These are phyloP conservation scores for Bucorvus abyssinicus DNA, from an alignment of 2,797 vertebrate species.

Conservation along the genomic window DNA sequence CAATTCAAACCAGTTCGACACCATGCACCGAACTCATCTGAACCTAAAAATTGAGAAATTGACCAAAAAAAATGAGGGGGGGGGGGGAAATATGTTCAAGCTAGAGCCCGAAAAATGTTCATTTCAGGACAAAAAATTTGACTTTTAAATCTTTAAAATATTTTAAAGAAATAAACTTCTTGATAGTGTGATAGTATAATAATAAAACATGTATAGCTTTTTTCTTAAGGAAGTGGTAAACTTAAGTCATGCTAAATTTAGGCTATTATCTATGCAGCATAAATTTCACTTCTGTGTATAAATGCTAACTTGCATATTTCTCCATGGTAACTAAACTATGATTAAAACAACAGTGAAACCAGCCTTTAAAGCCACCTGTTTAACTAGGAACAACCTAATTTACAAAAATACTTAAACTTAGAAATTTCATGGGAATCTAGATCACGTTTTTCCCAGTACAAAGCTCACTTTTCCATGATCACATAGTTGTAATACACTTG, in stretches of 20 bases:
- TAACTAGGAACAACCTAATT: constrained; percentile 84
- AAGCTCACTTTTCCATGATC: constrained; percentile 74
- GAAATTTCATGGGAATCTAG: constrained; percentile 77
- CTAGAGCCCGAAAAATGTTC: background rate
- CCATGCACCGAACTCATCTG: background rate
- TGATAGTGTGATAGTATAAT: constrained; percentile 70
- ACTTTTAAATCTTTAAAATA: constrained; percentile 60
- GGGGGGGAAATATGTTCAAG: background rate
- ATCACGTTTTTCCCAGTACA: constrained; percentile 73
- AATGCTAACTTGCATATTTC: constrained; percentile 87
- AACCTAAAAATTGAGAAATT: background rate
- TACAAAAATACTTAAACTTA: constrained; percentile 80
- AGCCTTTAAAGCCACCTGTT: constrained; percentile 85
- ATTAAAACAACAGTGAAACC: constrained; percentile 86
- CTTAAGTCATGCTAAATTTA: constrained; percentile 85
- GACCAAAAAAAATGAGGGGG: background rate
- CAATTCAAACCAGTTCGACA: constrained; percentile 24
- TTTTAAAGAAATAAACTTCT: constrained; percentile 75
- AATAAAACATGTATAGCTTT: constrained; percentile 73
- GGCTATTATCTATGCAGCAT: constrained; percentile 86
- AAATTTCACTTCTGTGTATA: constrained; percentile 88
- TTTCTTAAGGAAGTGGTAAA: constrained; percentile 84
- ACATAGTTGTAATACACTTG: constrained; percentile 70
- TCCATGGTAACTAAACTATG: constrained; percentile 88
- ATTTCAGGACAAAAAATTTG: constrained; percentile 44